A percentile compares a stretch with the other conserved stretches of the same genome.
These are phyloP conservation scores for Antrozous pallidus DNA, from an alignment of 2,797 vertebrate species.

Conservation along the genomic window DNA sequence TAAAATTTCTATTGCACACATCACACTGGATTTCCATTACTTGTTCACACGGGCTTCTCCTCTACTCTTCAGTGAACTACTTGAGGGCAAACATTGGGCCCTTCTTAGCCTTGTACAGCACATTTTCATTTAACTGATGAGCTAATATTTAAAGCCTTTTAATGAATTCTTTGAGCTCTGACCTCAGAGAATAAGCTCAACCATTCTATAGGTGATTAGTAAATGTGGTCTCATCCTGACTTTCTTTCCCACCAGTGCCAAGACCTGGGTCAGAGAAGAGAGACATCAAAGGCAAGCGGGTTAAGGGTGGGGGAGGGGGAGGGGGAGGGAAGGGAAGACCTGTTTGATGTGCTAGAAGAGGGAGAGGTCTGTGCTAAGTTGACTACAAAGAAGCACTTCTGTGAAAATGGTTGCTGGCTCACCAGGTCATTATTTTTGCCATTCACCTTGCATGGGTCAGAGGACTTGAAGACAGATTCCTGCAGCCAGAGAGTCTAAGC, in stretches of 20 bases:
- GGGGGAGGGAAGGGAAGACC: background rate
- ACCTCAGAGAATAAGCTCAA: background rate
- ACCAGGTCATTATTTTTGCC: constrained; percentile 56
- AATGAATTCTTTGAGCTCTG: constrained; percentile 46
- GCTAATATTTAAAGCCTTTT: constrained; percentile 1
- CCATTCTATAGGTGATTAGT: background rate
- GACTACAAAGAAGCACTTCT: constrained; percentile 68
- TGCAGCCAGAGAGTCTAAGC: constrained; percentile 53
- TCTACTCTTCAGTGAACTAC: background rate
- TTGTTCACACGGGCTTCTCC: background rate
- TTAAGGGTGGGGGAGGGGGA: background rate
- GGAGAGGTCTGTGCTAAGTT: constrained; percentile 3
- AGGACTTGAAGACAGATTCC: constrained; percentile 70
- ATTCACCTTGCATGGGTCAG: constrained; percentile 65
- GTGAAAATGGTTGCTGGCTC: background rate
- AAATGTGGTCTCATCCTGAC: background rate
- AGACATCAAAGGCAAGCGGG: constrained; percentile 55
- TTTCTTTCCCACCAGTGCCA: constrained; percentile 24
- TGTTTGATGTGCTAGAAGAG: constrained; percentile 59
- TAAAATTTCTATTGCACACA: background rate
- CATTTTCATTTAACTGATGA: background rate
- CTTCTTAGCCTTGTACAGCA: background rate
- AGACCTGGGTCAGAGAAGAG: constrained; percentile 39
- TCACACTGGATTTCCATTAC: background rate
- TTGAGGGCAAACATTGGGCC: background rate